Conservation (phyloP, 2,888 invertebrate genomes). For the Sepiola atlantica region DNA sequence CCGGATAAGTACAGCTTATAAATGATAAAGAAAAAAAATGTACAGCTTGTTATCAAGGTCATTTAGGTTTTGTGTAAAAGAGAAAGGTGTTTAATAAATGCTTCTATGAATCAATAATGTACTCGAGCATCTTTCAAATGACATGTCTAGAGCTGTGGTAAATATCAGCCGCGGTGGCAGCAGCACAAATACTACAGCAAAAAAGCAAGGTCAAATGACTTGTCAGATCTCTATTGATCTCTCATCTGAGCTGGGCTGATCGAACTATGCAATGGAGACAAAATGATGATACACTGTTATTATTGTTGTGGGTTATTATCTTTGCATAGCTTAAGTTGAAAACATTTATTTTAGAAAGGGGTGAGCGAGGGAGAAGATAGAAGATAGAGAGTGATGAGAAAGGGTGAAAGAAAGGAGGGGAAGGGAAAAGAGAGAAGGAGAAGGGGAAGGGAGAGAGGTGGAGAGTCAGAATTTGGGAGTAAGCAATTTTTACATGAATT, state of each 20-base stretch:
- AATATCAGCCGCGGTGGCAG: no score
- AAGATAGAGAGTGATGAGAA: no score
- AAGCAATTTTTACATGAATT: no score
- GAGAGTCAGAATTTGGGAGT: no score
- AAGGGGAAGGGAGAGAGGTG: no score
- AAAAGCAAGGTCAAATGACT: conserved; percentile 39
- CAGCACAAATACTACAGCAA: not conserved
- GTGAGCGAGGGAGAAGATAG: no score
- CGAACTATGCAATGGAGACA: not conserved
- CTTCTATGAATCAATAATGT: not conserved
- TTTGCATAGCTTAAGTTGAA: not conserved
- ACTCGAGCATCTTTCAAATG: not conserved
- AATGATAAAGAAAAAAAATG: not conserved
- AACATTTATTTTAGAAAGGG: no score
- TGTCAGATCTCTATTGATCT: conserved; percentile 37
- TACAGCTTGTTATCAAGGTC: not conserved
- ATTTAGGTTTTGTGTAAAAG: not conserved
- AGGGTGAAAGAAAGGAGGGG: no score
- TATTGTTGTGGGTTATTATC: not conserved
- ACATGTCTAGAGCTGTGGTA: not conserved
- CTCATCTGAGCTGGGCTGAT: not conserved
- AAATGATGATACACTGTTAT: not conserved
- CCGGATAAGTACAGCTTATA: no score
- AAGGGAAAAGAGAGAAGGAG: no score
- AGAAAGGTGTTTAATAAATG: not conserved